Evolutionary conservation across 2,797 vertebrate species (phyloP), one percentile per base, ranked within the genome.

Genomic region (Hemitrygon akajei): DNA sequence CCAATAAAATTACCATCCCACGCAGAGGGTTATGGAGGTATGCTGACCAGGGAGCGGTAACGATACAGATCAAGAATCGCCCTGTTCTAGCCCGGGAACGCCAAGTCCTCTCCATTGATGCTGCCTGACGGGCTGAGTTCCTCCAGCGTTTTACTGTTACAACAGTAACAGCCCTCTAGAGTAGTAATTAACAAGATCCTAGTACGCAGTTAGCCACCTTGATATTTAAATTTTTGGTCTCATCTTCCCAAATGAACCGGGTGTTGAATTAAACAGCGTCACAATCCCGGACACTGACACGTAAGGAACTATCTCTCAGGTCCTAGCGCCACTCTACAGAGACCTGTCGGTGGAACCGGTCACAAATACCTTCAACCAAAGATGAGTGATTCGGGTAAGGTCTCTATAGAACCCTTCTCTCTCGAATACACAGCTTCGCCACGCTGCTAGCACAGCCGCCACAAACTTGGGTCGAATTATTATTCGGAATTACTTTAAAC

Each of bases 211-310:
- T 0, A 10, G 20, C 56, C 3, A 37, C 3, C 20, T 37, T 47
- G 34, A n/a, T 18, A 63, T 1, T 5, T 92, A 20, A 20, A 25
- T 5, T 73, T 30, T 73, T 10, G 27, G 9, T 30, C 66, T 40
- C 1, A 0, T n/a, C 58, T 6, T 27, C 20, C 7, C 84, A 63
- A 34, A 60, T 20, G 3, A 34, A 40, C 7, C 37, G 14, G 40
- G 27, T 9, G 11, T n/a, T 76, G 71, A 93, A 40, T 58, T 93
- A 12, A 4, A 75, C 6, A 75, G 25, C 69, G 91, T 93, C 91
- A 93, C 91, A 93, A 93, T 93, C 9, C 82, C 37, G 18, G 91
- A 47, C 14, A 56, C 4, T 93, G 71, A 92, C 71, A 7, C 87
- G 69, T 18, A 18, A 22, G 89, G 25, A 73, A 75, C 4, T 27